A percentile compares a stretch with the other conserved stretches of the same genome.
Conservation (phyloP, 2,797 vertebrate genomes). For the Silurus aristotelis region DNA sequence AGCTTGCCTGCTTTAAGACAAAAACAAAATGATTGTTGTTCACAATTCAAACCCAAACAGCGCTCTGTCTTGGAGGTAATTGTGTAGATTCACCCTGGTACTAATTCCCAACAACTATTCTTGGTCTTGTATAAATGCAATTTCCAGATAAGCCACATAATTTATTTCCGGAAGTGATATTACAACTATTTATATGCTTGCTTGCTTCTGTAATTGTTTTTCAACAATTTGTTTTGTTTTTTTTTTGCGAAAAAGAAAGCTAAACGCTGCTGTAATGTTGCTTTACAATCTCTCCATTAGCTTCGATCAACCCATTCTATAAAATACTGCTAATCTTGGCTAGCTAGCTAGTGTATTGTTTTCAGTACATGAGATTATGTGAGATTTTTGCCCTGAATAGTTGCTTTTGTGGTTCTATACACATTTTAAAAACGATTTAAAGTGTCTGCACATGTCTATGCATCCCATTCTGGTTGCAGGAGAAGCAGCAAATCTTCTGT, state of each 20-base stretch:
- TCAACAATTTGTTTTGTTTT: not conserved
- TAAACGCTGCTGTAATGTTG: not conserved
- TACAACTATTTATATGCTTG: not conserved
- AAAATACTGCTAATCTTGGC: not conserved
- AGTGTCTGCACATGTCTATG: not conserved
- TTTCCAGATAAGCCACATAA: not conserved
- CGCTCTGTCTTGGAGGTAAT: not conserved
- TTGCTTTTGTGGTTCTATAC: not conserved
- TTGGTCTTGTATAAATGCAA: not conserved
- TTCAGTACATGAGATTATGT: not conserved
- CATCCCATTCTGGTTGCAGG: not conserved
- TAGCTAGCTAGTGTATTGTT: not conserved
- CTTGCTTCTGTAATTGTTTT: not conserved
- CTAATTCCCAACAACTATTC: not conserved
- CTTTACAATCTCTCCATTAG: not conserved
- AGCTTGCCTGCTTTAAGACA: constrained; percentile 46
- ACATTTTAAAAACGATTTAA: not conserved
- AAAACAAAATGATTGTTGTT: constrained; percentile 55
- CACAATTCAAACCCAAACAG: constrained; percentile 22
- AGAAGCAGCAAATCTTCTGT: constrained; percentile 17
- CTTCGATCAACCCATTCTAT: not conserved
- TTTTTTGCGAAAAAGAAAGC: not conserved
- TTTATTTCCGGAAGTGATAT: not conserved
- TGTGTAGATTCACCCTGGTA: not conserved
- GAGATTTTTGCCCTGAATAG: not conserved